A percentile compares a stretch with the other conserved stretches of the same genome.
Conservation (phyloP, 2,797 vertebrate genomes). For the Leptodactylus fallax region DNA sequence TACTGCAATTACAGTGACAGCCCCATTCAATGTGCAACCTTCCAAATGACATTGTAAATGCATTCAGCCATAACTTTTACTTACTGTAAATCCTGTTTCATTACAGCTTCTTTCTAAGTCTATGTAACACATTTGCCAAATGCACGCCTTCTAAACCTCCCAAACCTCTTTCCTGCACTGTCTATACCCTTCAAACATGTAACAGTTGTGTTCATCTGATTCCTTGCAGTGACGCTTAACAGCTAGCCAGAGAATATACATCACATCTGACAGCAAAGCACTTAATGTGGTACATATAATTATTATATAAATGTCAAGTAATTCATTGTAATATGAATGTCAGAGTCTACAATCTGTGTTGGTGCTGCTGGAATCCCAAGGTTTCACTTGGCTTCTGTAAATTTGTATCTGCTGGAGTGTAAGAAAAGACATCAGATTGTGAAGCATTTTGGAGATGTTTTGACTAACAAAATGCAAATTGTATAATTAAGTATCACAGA, state of each 20-base stretch:
- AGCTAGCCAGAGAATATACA: conserved; percentile 23
- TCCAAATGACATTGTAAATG: conserved; percentile 57
- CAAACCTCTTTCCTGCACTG: conserved; percentile 18
- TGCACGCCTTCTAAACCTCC: conserved; percentile 9
- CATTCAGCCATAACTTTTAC: conserved; percentile 54
- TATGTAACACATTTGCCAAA: conserved; percentile 17
- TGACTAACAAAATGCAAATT: conserved; percentile 16
- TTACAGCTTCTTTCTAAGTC: conserved; percentile 37
- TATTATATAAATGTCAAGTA: conserved; percentile 52
- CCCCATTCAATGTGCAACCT: conserved; percentile 52
- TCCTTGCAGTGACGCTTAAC: conserved; percentile 28
- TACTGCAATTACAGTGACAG: conserved; percentile 61
- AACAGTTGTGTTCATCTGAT: conserved; percentile 12
- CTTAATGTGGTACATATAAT: conserved; percentile 45
- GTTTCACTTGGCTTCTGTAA: conserved; percentile 9
- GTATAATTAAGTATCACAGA: background rate
- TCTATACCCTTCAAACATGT: conserved; percentile 9
- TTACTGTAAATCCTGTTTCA: conserved; percentile 46
- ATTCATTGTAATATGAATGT: conserved; percentile 44
- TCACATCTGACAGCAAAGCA: conserved; percentile 38
- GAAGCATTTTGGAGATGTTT: background rate
- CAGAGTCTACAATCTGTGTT: conserved; percentile 20
- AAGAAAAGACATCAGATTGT: conserved; percentile 11
- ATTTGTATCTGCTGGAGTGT: background rate
- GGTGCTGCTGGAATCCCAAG: background rate